These are phyloP conservation scores for Drosophila atripex DNA, from an alignment of 2,888 invertebrate genomes.

Conservation along the genomic window DNA sequence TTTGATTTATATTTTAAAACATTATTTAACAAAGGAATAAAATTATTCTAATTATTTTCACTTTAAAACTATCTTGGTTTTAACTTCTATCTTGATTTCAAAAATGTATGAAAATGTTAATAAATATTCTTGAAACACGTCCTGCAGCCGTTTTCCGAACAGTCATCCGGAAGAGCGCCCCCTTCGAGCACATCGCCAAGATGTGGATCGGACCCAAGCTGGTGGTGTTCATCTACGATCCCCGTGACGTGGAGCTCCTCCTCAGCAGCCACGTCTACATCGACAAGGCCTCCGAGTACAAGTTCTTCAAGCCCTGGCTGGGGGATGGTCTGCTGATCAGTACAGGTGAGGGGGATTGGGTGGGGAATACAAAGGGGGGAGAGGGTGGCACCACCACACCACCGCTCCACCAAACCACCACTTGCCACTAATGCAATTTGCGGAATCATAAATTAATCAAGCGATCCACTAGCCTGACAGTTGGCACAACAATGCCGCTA, in stretches of 20 bases:
- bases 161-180: conserved; percentile 83
- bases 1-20: no score
- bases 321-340: conserved; percentile 93
- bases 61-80: no score
- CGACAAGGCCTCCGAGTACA: conserved; percentile 91
- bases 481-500: conserved; percentile 71
- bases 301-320: conserved; percentile 93
- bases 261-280: conserved; percentile 92
- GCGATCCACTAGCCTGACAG: conserved; percentile 69
- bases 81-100: no score
- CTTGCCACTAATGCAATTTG: conserved; percentile 63
- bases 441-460: conserved; percentile 76
- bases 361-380: not conserved
- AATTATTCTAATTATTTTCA: no score
- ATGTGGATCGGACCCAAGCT: conserved; percentile 92
- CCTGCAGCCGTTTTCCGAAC: conserved; percentile 88
- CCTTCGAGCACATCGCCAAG: conserved; percentile 87
- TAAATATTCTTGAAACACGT: not conserved
- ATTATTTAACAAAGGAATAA: no score
- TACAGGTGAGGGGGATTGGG: conserved; percentile 85
- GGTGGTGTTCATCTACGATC: conserved; percentile 89
- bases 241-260: conserved; percentile 90
- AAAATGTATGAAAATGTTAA: not conserved
- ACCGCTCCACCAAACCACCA: conserved; percentile 13
- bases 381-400: not conserved